Evolutionary conservation across 2,797 vertebrate species (phyloP).

Genomic region (Parotocinclus haroldoi): DNA sequence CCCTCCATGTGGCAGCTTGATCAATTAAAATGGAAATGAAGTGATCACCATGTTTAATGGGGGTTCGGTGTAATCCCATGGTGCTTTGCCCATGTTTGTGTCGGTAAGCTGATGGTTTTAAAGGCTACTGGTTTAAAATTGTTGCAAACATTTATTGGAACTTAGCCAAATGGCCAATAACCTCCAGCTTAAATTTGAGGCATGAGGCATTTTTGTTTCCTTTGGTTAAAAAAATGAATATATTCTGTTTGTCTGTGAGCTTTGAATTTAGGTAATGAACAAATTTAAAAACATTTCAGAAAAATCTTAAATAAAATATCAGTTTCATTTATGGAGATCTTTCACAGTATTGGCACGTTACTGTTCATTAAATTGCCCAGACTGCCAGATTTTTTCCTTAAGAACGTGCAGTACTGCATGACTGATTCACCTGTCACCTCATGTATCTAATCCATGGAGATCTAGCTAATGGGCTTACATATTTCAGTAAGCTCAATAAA

Average conservation of each 20-base stretch:
- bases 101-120: neutral
- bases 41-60: neutral
- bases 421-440: constrained; percentile 26
- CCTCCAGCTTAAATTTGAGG: neutral
- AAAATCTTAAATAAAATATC: too few relatives aligned
- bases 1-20: neutral
- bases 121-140: constrained; percentile 10
- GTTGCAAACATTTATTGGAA: constrained; percentile 40
- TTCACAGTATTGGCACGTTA: constrained; percentile 15
- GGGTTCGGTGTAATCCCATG: neutral
- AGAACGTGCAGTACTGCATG: constrained; percentile 15
- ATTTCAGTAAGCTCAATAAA: constrained; percentile 13
- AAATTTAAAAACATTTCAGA: too few relatives aligned
- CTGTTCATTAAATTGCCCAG: constrained; percentile 35
- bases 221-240: neutral
- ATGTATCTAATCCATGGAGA: constrained; percentile 30
- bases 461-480: constrained; percentile 21
- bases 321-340: too few relatives aligned
- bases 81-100: neutral
- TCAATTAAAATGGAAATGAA: neutral
- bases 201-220: neutral
- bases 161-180: constrained; percentile 4
- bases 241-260: too few relatives aligned
- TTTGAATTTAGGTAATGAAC: too few relatives aligned
- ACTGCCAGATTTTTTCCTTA: constrained; percentile 14